Conservation (phyloP, 2,797 vertebrate species). For the Thalassophryne amazonica region DNA sequence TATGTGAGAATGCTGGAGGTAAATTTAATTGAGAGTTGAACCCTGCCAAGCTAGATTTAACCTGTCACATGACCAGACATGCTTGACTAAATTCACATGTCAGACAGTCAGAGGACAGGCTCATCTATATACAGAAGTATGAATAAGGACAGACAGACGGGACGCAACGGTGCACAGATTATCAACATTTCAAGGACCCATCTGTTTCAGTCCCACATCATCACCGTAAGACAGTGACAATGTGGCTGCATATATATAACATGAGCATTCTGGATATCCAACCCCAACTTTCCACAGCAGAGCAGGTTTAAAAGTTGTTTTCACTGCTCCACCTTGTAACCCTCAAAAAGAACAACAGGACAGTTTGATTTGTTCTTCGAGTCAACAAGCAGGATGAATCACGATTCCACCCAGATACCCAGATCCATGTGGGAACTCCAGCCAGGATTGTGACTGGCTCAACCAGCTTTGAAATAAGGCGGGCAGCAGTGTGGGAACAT, state of each 20-base stretch:
- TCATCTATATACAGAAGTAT: no score
- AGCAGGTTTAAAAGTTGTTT: conserved; percentile 3
- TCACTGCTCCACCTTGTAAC: conserved; percentile 26
- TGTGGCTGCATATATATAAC: no score
- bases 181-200: no score
- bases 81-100: not conserved
- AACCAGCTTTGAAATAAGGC: conserved; percentile 46
- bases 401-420: conserved; percentile 33
- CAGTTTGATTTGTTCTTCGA: conserved; percentile 31
- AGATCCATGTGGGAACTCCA: conserved; percentile 39
- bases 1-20: conserved; percentile 4
- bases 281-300: not conserved
- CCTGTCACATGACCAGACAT: conserved; percentile 1
- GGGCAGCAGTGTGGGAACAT: conserved; percentile 42
- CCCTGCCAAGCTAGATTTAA: not conserved
- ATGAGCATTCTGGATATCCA: not conserved
- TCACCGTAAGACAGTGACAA: no score
- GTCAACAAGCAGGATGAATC: conserved; percentile 50
- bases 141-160: no score
- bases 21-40: conserved; percentile 16
- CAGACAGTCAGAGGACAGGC: not conserved
- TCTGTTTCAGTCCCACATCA: no score
- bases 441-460: conserved; percentile 37
- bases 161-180: no score
- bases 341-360: conserved; percentile 9